Conservation (phyloP, 2,113 vertebrate species). For the Mormyrus iriodes region DNA sequence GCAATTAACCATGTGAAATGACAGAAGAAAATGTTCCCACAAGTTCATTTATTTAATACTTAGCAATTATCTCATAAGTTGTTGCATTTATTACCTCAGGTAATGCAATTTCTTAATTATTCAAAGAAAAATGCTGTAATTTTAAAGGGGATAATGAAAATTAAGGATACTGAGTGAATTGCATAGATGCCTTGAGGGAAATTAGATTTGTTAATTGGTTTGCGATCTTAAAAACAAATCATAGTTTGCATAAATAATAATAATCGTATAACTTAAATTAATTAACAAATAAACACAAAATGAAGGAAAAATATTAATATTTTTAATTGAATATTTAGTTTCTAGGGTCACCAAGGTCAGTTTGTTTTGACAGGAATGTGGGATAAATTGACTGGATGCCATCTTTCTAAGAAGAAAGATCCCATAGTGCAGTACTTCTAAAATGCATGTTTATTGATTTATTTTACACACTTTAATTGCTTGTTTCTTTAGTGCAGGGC, state of each 20-base stretch:
- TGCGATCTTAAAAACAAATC: slow-evolving; percentile 11
- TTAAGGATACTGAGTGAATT: not conserved
- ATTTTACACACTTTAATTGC: not conserved
- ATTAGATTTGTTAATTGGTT: slow-evolving; percentile 11
- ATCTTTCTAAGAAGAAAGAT: not conserved
- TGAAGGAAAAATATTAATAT: not conserved
- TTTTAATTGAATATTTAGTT: not conserved
- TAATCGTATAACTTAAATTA: not conserved
- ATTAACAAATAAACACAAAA: not conserved
- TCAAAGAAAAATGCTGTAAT: slow-evolving; percentile 10
- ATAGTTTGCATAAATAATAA: not conserved
- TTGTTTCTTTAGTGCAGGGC: not conserved
- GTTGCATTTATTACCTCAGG: not conserved
- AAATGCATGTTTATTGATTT: slow-evolving; percentile 10
- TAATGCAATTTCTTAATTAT: slow-evolving; percentile 18
- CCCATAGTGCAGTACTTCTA: not conserved
- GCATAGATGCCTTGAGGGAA: not conserved
- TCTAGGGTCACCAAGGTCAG: not conserved
- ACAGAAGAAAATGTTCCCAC: not conserved
- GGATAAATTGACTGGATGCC: not conserved
- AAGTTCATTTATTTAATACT: not conserved
- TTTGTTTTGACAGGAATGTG: not conserved
- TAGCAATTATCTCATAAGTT: not conserved
- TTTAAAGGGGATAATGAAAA: slow-evolving; percentile 13
- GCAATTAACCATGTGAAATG: not conserved